Evolutionary conservation across 2,113 vertebrate species (phyloP), one percentile per base, ranked within the genome.

Genomic region (Macquaria australasica): DNA sequence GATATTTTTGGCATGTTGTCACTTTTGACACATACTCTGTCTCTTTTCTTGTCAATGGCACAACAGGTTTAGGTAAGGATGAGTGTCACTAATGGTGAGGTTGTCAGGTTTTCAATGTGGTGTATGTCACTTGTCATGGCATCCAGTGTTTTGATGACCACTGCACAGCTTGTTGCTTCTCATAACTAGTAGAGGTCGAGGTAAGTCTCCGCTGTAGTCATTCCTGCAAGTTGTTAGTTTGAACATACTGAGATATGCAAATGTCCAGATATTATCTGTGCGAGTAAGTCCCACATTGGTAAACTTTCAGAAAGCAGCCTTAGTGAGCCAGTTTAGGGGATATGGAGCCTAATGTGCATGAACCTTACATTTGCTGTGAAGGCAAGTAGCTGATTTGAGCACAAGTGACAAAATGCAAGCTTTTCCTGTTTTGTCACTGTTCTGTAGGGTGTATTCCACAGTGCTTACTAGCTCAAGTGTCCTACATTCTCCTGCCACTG

Each of bases 21-120:
- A 37, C 68, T 55, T 72, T 73, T 88, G 77, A 85, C 79, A 21
- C 45, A 37, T 73, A 50, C 83, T 86, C 31, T 90, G 41, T 88
- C 77, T 93, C 51, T 88, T 72, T 82, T 91, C 58, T 75, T 87
- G 85, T 83, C 48, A 77, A 71, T 76, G 77, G 81, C 63, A 37
- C 71, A 60, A 55, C 94, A 96, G 96, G 93, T 94, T 93, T 93
- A 95, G 96, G 96, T 96, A 95, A 96, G 95, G 72, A 89, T 75
- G 56, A 58, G 63, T 84, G 69, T 88, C 73, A 77, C 58, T 76
- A 60, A 60, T 59, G 72, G 79, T 84, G 66, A 71, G 45, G 74
- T 87, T 39, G 51, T 89, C 79, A 71, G 37, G 48, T 23, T 82
- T 77, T 84, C 3, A 62, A 62, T 86, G 78, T 90, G 45, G 39